Conservation (phyloP, 2,797 vertebrate species). For the Benthosema pterotum region DNA sequence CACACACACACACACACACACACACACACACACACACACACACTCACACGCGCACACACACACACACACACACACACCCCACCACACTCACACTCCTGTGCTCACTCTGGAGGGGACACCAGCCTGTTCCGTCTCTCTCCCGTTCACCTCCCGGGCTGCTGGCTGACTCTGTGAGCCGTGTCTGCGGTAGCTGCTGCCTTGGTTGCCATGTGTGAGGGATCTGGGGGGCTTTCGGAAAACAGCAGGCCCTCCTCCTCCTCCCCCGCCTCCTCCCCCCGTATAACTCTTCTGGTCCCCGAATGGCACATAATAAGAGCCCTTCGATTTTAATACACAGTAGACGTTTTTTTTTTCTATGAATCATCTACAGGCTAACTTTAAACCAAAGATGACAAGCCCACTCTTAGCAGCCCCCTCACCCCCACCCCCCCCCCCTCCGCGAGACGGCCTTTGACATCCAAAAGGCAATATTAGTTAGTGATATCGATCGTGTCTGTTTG, state of each 20-base stretch:
- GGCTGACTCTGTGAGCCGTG: conserved; percentile 78
- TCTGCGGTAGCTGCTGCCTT: conserved; percentile 73
- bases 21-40: conserved; percentile 48
- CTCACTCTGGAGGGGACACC: conserved; percentile 78
- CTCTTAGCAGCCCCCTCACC: conserved; percentile 29
- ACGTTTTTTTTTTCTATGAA: conserved; percentile 57
- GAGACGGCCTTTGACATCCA: background rate
- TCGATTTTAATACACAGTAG: conserved; percentile 62
- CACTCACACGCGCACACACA: conserved; percentile 40
- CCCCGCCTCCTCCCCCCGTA: conserved; percentile 72
- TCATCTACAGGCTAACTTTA: conserved; percentile 61
- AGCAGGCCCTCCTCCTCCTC: conserved; percentile 76
- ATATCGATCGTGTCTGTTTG: background rate
- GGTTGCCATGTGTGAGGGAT: conserved; percentile 84
- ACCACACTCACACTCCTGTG: conserved; percentile 61
- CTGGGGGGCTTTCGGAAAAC: conserved; percentile 82
- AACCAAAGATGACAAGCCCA: conserved; percentile 52
- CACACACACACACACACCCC: conserved; percentile 42
- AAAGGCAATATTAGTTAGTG: background rate
- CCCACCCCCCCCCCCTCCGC: background rate
- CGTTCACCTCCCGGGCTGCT: conserved; percentile 77
- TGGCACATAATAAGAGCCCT: conserved; percentile 65
- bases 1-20: conserved; percentile 42
- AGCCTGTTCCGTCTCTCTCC: conserved; percentile 80
- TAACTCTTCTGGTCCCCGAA: too few relatives aligned